Percentiles rank a stretch among this genome's conserved stretches.
These are phyloP conservation scores for Conus betulinus DNA, from an alignment of 1,140 invertebrate genomes.

Conservation along the genomic window DNA sequence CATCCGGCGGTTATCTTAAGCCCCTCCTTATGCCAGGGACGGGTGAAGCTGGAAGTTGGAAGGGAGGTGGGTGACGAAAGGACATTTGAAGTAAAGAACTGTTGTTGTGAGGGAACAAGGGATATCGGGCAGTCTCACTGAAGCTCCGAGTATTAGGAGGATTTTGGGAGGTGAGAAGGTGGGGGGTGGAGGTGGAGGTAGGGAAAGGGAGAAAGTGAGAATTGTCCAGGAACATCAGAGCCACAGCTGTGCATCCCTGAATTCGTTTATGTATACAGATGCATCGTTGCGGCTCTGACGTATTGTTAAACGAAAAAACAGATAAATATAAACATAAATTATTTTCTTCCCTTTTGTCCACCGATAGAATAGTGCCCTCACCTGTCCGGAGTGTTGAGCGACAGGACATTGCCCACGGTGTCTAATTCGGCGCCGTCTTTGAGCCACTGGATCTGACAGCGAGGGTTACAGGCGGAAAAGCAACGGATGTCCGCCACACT, in stretches of 20 bases:
- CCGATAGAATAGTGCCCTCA: neutral
- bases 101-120: neutral
- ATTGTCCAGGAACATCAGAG: no score
- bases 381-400: constrained; percentile 23
- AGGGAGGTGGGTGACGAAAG: neutral
- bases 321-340: no score
- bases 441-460: constrained; percentile 30
- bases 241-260: no score
- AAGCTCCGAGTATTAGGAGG: no score
- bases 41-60: neutral
- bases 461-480: constrained; percentile 35
- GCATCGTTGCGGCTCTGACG: no score
- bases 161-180: neutral
- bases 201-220: neutral
- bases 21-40: no score
- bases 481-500: constrained; percentile 36
- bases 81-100: neutral
- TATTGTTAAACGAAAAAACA: no score
- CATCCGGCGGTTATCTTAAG: no score
- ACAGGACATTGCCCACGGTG: constrained; percentile 13
- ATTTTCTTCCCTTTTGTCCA: no score
- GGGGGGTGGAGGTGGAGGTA: neutral
- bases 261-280: no score
- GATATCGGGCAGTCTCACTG: neutral
- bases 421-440: constrained; percentile 21